A percentile compares a stretch with the other conserved stretches of the same genome.
Evolutionary conservation across 2,797 vertebrate genomes (phyloP).

Genomic region (Sphenodon punctatus): DNA sequence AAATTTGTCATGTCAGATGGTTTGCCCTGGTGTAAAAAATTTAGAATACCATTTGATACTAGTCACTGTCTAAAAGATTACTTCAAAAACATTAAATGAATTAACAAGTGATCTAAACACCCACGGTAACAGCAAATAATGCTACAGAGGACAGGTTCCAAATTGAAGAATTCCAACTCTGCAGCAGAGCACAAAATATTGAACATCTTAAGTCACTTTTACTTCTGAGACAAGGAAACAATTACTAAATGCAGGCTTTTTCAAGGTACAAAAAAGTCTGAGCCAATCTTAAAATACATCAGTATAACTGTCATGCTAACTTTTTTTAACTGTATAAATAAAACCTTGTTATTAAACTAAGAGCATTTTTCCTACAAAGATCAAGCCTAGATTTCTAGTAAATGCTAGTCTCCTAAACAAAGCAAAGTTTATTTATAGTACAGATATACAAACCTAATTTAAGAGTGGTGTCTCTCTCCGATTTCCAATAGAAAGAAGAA

Average conservation of each 20-base stretch:
- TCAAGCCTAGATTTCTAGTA: constrained; percentile 3
- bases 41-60: neutral
- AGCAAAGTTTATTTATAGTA: constrained; percentile 46
- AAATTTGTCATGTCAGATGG: neutral
- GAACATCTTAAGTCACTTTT: neutral
- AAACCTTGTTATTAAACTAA: neutral
- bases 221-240: neutral
- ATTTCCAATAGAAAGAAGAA: constrained; percentile 57
- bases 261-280: neutral
- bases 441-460: constrained; percentile 43
- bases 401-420: constrained; percentile 17
- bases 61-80: constrained; percentile 8
- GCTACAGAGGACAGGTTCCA: neutral
- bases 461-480: constrained; percentile 34
- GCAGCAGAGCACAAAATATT: neutral
- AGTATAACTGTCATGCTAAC: neutral
- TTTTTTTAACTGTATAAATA: neutral
- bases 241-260: neutral
- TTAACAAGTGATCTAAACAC: neutral
- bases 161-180: neutral
- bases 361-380: neutral
- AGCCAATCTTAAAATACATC: neutral
- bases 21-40: neutral
- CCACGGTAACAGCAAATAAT: neutral
- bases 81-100: neutral